Evolutionary conservation across 2,113 vertebrate genomes (phyloP).

Genomic region (Argyrosomus japonicus): DNA sequence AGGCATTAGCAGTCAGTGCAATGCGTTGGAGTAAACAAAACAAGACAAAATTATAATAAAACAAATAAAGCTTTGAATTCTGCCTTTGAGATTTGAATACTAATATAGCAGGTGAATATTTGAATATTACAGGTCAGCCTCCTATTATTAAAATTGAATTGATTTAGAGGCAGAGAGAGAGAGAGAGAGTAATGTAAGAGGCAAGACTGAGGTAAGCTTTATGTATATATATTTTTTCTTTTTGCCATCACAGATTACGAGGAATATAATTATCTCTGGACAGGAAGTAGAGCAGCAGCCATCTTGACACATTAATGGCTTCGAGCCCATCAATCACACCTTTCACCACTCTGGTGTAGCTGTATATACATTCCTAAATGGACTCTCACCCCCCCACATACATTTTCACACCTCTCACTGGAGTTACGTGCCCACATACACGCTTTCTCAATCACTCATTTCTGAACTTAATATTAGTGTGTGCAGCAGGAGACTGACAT

Average conservation of each 20-base stretch:
- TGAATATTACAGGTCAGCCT: background rate
- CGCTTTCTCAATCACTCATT: constrained; percentile 1
- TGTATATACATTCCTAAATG: constrained; percentile 27
- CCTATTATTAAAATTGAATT: background rate
- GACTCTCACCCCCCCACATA: constrained; percentile 2
- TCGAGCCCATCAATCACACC: constrained; percentile 59
- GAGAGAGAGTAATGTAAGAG: background rate
- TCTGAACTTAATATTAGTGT: constrained; percentile 26
- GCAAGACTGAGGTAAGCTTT: background rate
- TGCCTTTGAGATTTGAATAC: background rate
- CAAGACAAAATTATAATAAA: background rate
- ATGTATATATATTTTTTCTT: constrained; percentile 16
- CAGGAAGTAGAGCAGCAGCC: constrained; percentile 46
- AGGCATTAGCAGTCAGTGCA: background rate
- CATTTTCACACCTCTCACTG: constrained; percentile 34
- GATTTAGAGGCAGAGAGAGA: background rate
- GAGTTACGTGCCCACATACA: background rate
- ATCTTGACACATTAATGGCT: constrained; percentile 58
- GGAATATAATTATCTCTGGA: constrained; percentile 48
- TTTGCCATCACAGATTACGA: constrained; percentile 4
- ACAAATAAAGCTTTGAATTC: background rate
- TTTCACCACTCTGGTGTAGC: constrained; percentile 8
- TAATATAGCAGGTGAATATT: constrained; percentile 13
- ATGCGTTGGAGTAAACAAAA: background rate
- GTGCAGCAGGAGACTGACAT: constrained; percentile 4